Percentiles rank a stretch among this genome's conserved stretches.
Conservation (phyloP, 2,797 vertebrate genomes). For the Oophaga sylvatica region DNA sequence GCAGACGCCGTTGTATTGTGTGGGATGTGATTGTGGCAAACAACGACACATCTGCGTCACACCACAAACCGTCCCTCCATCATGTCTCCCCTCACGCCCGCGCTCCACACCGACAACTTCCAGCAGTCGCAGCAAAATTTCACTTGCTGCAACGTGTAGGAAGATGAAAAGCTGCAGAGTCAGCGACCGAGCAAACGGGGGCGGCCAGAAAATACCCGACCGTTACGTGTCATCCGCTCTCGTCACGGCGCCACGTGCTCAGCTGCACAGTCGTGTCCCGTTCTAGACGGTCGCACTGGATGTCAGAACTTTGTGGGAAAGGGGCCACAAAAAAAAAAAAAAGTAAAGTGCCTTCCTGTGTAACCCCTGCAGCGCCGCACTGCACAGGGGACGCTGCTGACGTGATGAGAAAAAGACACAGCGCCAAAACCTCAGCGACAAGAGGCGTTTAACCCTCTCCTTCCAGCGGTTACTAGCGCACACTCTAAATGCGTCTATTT, state of each 20-base stretch:
- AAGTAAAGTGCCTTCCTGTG: neutral
- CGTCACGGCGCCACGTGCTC: too few relatives aligned
- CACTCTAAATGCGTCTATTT: too few relatives aligned
- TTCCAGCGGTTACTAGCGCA: neutral
- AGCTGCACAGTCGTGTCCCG: too few relatives aligned
- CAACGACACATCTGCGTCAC: neutral
- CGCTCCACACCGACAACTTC: neutral
- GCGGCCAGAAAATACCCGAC: neutral
- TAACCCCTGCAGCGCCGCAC: neutral
- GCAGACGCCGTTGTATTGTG: neutral
- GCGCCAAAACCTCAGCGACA: constrained; percentile 8
- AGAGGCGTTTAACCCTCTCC: neutral
- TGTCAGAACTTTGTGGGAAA: too few relatives aligned
- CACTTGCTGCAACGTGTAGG: too few relatives aligned
- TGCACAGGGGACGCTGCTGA: neutral
- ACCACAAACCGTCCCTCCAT: neutral
- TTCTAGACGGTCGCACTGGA: neutral
- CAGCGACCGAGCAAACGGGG: too few relatives aligned
- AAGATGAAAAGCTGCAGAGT: neutral
- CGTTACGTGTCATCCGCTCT: neutral
- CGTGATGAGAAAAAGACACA: neutral
- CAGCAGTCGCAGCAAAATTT: neutral
- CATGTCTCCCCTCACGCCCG: neutral
- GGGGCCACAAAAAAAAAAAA: too few relatives aligned
- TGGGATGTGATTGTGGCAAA: neutral